These are phyloP conservation scores for Danionella cerebrum DNA, from an alignment of 2,113 vertebrate genomes.

Conservation along the genomic window DNA sequence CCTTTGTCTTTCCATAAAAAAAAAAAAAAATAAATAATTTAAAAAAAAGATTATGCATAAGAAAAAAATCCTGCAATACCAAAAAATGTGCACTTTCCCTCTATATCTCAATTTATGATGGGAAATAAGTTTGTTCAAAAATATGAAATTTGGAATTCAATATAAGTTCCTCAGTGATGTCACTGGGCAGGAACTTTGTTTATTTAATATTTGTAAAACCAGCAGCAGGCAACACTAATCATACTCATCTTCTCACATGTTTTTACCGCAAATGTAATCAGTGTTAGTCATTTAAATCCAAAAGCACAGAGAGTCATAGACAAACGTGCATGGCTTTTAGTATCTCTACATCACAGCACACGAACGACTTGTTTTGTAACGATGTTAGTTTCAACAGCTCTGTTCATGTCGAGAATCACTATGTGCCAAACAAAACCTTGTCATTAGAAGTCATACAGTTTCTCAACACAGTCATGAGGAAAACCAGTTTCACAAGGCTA, in stretches of 20 bases:
- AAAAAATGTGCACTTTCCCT: too few species aligned
- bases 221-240: neutral
- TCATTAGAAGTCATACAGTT: neutral
- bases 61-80: too few species aligned
- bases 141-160: too few species aligned
- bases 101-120: too few species aligned
- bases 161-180: too few species aligned
- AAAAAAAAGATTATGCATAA: too few species aligned
- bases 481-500: neutral
- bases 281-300: neutral
- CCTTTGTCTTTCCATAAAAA: too few species aligned
- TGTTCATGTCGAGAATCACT: neutral
- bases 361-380: neutral
- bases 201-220: too few species aligned
- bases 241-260: neutral
- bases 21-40: too few species aligned
- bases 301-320: neutral
- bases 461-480: neutral
- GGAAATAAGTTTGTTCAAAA: too few species aligned
- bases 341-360: neutral
- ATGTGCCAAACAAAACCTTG: neutral
- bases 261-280: neutral
- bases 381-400: neutral
- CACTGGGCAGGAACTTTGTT: too few species aligned
- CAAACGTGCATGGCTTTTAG: neutral